Evolutionary conservation across 2,113 vertebrate genomes (phyloP).

Genomic region (Hyla sarda): DNA sequence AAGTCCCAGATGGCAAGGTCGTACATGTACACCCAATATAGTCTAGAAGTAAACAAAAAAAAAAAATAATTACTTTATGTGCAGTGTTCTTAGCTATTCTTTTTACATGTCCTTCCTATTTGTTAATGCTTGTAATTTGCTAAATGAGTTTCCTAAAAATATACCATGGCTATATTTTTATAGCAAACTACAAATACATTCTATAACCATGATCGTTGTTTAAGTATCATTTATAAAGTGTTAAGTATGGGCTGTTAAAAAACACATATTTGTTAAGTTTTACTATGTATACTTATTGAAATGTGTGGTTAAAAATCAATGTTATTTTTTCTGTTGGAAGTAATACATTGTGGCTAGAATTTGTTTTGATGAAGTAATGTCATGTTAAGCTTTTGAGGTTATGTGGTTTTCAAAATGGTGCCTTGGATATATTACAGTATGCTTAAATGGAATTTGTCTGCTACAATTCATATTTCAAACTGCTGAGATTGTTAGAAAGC

Average conservation of each 20-base stretch:
- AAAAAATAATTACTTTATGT: too few relatives aligned
- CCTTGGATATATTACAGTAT: neutral
- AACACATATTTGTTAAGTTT: neutral
- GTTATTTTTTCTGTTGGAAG: conserved; percentile 25
- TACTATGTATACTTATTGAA: conserved; percentile 19
- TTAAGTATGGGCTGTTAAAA: neutral
- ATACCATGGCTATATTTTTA: neutral
- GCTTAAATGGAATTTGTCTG: neutral
- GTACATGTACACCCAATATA: too few relatives aligned
- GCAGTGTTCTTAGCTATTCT: too few relatives aligned
- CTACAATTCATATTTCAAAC: too few relatives aligned
- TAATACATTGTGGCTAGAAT: conserved; percentile 6
- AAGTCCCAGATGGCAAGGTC: too few relatives aligned
- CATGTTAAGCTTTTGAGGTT: conserved; percentile 14
- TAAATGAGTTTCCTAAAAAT: too few relatives aligned
- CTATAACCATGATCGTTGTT: neutral
- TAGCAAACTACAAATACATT: neutral
- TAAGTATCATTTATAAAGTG: neutral
- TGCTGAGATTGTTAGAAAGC: too few relatives aligned
- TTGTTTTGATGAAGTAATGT: conserved; percentile 42
- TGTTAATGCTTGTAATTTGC: neutral
- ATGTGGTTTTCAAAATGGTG: conserved; percentile 31
- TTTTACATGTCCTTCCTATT: too few relatives aligned
- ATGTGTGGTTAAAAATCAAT: conserved; percentile 14
- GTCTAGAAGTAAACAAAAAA: too few relatives aligned